Percentiles rank a stretch among this genome's conserved stretches.
Evolutionary conservation across 2,113 vertebrate genomes (phyloP).

Genomic region (Stomatorhinus ivindoensis): DNA sequence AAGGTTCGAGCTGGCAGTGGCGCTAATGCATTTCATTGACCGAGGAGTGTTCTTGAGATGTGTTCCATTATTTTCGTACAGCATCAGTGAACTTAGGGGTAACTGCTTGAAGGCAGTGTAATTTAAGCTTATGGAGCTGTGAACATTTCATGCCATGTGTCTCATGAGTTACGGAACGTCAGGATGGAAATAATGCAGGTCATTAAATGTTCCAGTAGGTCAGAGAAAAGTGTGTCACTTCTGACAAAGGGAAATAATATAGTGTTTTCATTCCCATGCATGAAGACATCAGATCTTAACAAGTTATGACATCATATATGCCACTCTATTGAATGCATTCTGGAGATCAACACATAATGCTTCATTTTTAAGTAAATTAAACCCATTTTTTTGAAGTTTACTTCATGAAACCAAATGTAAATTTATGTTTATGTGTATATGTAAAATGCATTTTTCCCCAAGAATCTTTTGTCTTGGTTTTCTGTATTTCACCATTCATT

Average conservation of each 20-base stretch:
- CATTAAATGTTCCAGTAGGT: slow-evolving; percentile 65
- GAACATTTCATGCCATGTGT: slow-evolving; percentile 52
- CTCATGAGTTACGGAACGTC: slow-evolving; percentile 53
- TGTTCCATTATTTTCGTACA: slow-evolving; percentile 30
- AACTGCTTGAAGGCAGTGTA: slow-evolving; percentile 35
- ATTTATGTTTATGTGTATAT: not conserved
- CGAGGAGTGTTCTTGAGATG: not conserved
- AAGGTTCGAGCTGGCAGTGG: not conserved
- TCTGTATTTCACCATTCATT: not conserved
- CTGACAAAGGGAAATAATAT: slow-evolving; percentile 39
- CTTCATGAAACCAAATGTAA: not conserved
- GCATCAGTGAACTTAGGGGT: slow-evolving; percentile 22
- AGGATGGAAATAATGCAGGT: slow-evolving; percentile 61
- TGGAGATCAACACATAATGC: not conserved
- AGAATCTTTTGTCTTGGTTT: not conserved
- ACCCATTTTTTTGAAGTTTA: not conserved
- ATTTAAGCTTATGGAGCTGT: slow-evolving; percentile 35
- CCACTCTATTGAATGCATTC: not conserved
- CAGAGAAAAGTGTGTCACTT: slow-evolving; percentile 48
- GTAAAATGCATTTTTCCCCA: not conserved
- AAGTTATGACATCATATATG: not conserved
- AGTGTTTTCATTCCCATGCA: slow-evolving; percentile 27
- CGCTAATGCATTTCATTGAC: not conserved
- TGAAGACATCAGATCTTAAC: not conserved
- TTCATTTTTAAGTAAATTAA: not conserved